Evolutionary conservation across 2,888 invertebrate species (phyloP), one percentile per base, ranked within the genome.

Genomic region (Morpho helenor): DNA sequence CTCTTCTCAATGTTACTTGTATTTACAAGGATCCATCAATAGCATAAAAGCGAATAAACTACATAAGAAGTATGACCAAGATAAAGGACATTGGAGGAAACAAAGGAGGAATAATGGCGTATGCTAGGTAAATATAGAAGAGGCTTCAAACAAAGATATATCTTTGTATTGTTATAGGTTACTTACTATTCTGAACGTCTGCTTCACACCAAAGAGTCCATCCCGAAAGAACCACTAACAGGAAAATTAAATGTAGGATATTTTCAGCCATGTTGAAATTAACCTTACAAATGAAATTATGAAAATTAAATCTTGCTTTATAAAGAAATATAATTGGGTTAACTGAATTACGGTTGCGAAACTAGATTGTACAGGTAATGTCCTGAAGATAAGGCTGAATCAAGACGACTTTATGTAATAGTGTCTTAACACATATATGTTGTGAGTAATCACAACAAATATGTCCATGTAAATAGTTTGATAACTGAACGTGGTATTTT

Each of bases 361-460:
- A 49, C 31, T 22, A 50, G 16, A 45, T n/a, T 8, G 7, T 50
- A 7, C 7, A 9, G 39, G 56, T 45, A 39, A 16, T 44, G 48
- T 23, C 49, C 44, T 9, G 45, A 39, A 40, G 45, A 56, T 56
- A 56, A 56, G 40, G 22, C n/a, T 56, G 49, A 56, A 50, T 56
- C 45, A 45, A 45, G 43, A 44, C 10, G 39, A 44, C 40, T 56
- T 16, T 45, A 40, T 9, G 49, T 40, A 16, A 16, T 22, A 45
- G 10, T 49, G n/a, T n/a, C 39, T 52, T 52, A 40, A 53, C 46
- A 47, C 39, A 41, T 22, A 41, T 53, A 22, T 41, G 23, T 43
- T n/a, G n/a, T 23, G 22, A n/a, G 16, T 16, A 16, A 16, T 16
- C 16, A 16, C n/a, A 2, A 7, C 40, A 53, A 40, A 41, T 9